phyloP scores from a whole-genome alignment of 2,888 invertebrate genomes.

The Heliconius charithonia region DNA sequence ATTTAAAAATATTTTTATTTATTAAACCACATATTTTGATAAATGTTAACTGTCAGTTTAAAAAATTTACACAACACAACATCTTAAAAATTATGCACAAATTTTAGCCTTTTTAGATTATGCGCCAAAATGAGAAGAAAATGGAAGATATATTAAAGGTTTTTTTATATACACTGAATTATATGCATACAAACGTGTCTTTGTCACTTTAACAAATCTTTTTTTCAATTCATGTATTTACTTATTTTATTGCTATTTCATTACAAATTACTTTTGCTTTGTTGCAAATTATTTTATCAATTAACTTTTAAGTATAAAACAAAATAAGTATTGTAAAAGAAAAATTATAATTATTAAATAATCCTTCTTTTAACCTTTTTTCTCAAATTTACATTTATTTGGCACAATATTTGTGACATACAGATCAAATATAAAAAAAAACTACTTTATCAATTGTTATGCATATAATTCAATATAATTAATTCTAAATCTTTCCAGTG shows the following conservation, averaged over 20 bases:
- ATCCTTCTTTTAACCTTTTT: background rate
- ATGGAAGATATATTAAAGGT: slow-evolving; percentile 22
- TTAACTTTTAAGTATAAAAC: background rate
- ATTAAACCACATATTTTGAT: background rate
- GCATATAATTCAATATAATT: slow-evolving; percentile 20
- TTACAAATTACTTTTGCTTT: no score
- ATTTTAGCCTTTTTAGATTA: slow-evolving; percentile 27
- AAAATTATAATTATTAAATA: no score
- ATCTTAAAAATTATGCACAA: slow-evolving; percentile 30
- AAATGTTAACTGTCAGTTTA: background rate
- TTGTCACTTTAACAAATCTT: no score
- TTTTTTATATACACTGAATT: slow-evolving; percentile 9
- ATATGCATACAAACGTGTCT: background rate
- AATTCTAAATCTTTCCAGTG: background rate
- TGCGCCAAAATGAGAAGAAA: slow-evolving; percentile 9
- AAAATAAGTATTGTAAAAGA: no score
- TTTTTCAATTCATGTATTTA: no score
- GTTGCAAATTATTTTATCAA: background rate
- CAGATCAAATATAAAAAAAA: background rate
- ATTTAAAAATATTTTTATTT: background rate
- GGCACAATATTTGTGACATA: slow-evolving; percentile 14
- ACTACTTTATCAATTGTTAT: background rate
- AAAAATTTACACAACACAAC: background rate
- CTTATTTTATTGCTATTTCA: no score
- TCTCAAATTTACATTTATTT: background rate